Evolutionary conservation across 2,888 invertebrate species (phyloP), one percentile per base, ranked within the genome.

Genomic region (Hypomecis atomaria): DNA sequence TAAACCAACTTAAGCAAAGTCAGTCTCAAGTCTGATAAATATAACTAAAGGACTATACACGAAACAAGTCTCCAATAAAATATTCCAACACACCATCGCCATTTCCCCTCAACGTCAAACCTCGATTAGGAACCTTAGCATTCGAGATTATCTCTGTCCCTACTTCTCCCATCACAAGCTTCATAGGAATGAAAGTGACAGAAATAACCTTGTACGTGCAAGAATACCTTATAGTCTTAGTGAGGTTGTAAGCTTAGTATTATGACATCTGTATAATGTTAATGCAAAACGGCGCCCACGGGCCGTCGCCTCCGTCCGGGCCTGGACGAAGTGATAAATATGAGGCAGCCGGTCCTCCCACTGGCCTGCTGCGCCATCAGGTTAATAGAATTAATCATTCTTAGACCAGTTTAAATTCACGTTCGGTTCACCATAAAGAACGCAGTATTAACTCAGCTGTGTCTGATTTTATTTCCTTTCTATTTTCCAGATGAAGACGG

Each of bases 251-350:
- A 69, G 61, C 67, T 64, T 58, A 67, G 55, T 76, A 81, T 85
- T 85, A 85, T 83, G 85, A 84, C 84, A 86, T 80, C 75, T 72
- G 74, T 71, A 83, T 83, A 82, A 85, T 85, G 84, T 86, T 84
- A 82, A 85, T 85, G 88, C 87, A 83, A 81, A 85, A 77, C 68
- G 70, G 70, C 82, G 80, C 90, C 90, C 83, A 89, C 90, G 84
- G 83, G 62, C 83, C 81, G 86, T 88, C 85, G 83, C 79, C 81
- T 38, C 11, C 42, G 48, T 45, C 45, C 54, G 13, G 45, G 48
- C 44, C 43, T 38, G 47, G 13, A 42, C 62, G 11, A n/a, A 38
- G 69, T 73, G 82, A 84, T 86, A 85, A 86, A 87, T 84, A 81
- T 82, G 79, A 78, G 76, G 76, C 71, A 76, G 78, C 85, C 80